These are phyloP conservation scores for Petrocephalus sullivani DNA, from an alignment of 2,797 vertebrate species.

Conservation along the genomic window DNA sequence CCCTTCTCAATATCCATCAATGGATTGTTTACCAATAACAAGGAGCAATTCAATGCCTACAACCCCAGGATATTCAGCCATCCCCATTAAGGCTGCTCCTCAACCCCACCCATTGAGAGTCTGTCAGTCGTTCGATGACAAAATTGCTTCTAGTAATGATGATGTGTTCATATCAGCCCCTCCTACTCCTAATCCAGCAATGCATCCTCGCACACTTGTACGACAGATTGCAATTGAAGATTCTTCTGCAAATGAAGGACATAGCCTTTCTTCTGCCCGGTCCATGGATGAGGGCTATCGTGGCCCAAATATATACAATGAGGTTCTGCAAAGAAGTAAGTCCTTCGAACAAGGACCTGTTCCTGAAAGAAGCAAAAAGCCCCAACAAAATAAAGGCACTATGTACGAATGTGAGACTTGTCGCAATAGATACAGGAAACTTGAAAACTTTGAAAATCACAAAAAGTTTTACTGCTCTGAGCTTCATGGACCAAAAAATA, in stretches of 20 bases:
- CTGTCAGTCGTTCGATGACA: conserved; percentile 96
- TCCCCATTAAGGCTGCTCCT: conserved; percentile 75
- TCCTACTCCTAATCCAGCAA: conserved; percentile 71
- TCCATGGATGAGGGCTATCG: conserved; percentile 80
- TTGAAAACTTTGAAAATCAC: conserved; percentile 98
- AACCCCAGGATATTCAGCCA: conserved; percentile 80
- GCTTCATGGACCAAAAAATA: conserved; percentile 93
- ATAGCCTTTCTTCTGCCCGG: conserved; percentile 65
- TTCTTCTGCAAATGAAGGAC: conserved; percentile 75
- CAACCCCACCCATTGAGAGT: conserved; percentile 80
- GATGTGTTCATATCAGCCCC: conserved; percentile 90
- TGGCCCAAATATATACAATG: conserved; percentile 61
- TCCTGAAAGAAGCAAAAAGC: conserved; percentile 78
- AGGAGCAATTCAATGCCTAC: conserved; percentile 98
- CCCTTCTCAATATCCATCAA: conserved; percentile 73
- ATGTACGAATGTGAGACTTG: conserved; percentile 99
- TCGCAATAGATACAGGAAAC: conserved; percentile 89
- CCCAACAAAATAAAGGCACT: conserved; percentile 84
- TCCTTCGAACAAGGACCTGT: conserved; percentile 67
- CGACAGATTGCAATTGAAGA: conserved; percentile 91
- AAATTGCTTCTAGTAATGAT: conserved; percentile 80
- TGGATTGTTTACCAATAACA: conserved; percentile 96
- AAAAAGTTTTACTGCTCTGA: conserved; percentile 99
- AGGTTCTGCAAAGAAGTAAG: conserved; percentile 71
- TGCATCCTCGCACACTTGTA: conserved; percentile 84